Conservation (phyloP, 2,113 vertebrate species). For the Centrocercus urophasianus region DNA sequence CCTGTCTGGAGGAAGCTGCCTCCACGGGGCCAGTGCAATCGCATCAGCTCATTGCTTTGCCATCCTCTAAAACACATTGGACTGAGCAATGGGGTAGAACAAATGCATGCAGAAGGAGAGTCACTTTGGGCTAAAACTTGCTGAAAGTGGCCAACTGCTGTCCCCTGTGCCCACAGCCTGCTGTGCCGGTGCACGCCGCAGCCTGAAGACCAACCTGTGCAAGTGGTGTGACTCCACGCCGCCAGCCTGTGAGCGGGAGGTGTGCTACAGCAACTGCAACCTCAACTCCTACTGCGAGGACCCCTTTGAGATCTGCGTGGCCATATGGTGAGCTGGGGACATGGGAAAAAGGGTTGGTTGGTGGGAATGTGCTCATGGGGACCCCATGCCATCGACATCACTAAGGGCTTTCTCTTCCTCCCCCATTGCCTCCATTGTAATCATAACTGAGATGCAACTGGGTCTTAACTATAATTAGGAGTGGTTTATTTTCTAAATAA, state of each 20-base stretch:
- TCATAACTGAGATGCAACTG: neutral
- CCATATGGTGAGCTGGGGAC: slow-evolving; percentile 82
- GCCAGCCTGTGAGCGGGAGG: slow-evolving; percentile 80
- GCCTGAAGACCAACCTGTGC: slow-evolving; percentile 85
- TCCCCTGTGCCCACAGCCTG: slow-evolving; percentile 44
- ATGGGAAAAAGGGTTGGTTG: accelerated
- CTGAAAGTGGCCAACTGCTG: neutral
- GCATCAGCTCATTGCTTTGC: neutral
- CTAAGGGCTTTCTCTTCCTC: neutral
- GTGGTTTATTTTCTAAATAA: neutral
- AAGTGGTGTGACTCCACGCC: slow-evolving; percentile 87
- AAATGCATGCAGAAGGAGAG: accelerated
- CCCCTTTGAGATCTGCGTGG: slow-evolving; percentile 87
- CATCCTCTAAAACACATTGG: neutral
- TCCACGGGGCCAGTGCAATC: neutral
- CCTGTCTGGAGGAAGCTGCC: accelerated
- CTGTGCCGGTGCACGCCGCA: slow-evolving; percentile 65
- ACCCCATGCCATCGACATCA: neutral
- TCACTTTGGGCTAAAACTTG: accelerated
- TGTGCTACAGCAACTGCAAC: slow-evolving; percentile 88
- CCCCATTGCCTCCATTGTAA: neutral
- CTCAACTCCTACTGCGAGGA: slow-evolving; percentile 85
- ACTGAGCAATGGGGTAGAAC: neutral
- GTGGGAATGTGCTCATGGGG: accelerated
- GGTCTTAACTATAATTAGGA: neutral